Evolutionary conservation across 1,140 invertebrate genomes (phyloP).

Genomic region (Scaptomyza pallida): DNA sequence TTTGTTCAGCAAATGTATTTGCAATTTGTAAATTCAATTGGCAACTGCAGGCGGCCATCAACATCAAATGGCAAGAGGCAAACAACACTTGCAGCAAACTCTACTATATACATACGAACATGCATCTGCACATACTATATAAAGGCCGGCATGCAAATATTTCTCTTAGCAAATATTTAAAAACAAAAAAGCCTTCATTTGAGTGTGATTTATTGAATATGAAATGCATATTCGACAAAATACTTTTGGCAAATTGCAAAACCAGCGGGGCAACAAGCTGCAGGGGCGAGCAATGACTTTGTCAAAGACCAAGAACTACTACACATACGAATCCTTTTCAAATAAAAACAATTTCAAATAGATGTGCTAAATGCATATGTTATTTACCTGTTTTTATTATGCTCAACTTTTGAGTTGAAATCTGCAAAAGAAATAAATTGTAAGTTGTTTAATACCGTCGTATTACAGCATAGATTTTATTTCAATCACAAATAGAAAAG

Average conservation of each 20-base stretch:
- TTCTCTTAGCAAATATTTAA: conserved; percentile 41
- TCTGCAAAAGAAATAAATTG: conserved; percentile 18
- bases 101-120: background rate
- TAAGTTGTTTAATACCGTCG: conserved; percentile 15
- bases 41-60: conserved; percentile 30
- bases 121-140: background rate
- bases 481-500: conserved; percentile 14
- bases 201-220: conserved; percentile 63
- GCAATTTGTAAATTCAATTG: conserved; percentile 71
- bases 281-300: background rate
- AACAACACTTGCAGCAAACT: conserved; percentile 18
- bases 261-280: background rate
- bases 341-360: conserved; percentile 9
- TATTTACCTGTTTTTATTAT: conserved; percentile 32
- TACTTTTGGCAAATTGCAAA: conserved; percentile 68
- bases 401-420: background rate
- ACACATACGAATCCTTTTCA: background rate
- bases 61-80: conserved; percentile 15
- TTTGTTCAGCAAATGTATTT: conserved; percentile 53
- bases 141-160: conserved; percentile 18
- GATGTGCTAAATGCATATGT: conserved; percentile 15
- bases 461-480: too few relatives aligned
- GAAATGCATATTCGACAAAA: conserved; percentile 58
- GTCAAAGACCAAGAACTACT: conserved; percentile 1
- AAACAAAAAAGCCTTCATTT: conserved; percentile 69